Conservation (phyloP, 2,888 invertebrate species). For the Camponotus fellah region DNA sequence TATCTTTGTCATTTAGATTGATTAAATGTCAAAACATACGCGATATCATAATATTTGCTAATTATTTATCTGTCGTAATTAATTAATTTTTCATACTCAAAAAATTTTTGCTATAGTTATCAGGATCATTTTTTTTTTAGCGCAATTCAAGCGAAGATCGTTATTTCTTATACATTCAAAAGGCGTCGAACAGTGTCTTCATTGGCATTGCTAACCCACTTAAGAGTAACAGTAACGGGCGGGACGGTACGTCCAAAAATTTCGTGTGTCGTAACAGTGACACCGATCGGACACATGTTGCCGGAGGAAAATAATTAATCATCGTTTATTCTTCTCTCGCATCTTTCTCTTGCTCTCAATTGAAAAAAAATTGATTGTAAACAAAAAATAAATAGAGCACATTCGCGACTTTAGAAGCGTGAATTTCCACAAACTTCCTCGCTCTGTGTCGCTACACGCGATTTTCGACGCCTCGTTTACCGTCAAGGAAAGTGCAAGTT, state of each 20-base stretch:
- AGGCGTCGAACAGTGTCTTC: conserved; percentile 33
- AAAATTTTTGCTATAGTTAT: too few relatives aligned
- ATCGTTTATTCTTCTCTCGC: neutral
- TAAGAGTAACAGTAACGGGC: conserved; percentile 66
- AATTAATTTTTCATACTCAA: too few relatives aligned
- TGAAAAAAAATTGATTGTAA: neutral
- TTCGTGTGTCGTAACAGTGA: conserved; percentile 39
- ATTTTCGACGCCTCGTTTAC: conserved; percentile 45
- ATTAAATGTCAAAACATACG: too few relatives aligned
- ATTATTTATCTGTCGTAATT: too few relatives aligned
- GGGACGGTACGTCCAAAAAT: conserved; percentile 56
- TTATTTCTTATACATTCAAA: conserved; percentile 45
- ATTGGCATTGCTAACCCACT: conserved; percentile 63
- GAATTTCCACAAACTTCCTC: neutral
- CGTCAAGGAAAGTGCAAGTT: conserved; percentile 48
- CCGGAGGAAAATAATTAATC: neutral
- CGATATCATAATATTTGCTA: too few relatives aligned
- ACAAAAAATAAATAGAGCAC: neutral
- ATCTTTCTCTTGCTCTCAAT: neutral
- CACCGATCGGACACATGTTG: neutral
- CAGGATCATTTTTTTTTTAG: too few relatives aligned
- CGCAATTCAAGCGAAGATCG: conserved; percentile 19
- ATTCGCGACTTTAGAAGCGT: neutral
- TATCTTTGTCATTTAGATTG: too few relatives aligned
- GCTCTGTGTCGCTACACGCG: neutral